phyloP scores from a whole-genome alignment of 2,113 vertebrate genomes.

The Lycaon pictus region DNA sequence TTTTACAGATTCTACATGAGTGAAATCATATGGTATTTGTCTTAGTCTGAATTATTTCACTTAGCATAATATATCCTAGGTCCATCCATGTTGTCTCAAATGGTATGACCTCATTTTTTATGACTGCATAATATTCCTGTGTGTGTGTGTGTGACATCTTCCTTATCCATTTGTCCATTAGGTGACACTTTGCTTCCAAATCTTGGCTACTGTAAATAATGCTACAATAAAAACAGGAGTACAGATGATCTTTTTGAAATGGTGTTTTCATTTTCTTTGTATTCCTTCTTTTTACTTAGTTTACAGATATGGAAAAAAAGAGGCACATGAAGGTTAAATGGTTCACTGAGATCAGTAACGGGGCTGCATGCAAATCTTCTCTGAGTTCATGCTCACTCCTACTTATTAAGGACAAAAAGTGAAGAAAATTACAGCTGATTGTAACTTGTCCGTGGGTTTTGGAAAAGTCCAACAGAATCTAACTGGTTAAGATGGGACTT shows the following conservation, averaged over 20 bases:
- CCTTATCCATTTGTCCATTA: neutral
- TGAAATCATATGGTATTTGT: neutral
- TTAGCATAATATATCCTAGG: neutral
- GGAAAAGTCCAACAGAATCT: neutral
- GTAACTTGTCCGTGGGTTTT: neutral
- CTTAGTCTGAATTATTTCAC: neutral
- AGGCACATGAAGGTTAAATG: neutral
- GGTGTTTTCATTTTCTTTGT: neutral
- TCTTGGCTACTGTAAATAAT: neutral
- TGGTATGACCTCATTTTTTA: neutral
- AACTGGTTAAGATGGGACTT: neutral
- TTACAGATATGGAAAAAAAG: neutral
- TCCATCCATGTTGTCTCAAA: neutral
- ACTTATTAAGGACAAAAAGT: constrained; percentile 25
- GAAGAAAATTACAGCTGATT: neutral
- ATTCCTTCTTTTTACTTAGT: neutral
- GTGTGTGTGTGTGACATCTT: neutral
- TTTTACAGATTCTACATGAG: neutral
- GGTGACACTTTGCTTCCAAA: neutral
- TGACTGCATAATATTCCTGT: neutral
- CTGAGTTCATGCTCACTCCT: neutral
- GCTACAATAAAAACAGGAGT: neutral
- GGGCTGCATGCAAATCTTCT: neutral
- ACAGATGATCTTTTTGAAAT: neutral
- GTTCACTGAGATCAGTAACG: neutral